Base-by-base conservation (phyloP, 64 coral and sea anemone species). In the Porites australiensis region DNA sequence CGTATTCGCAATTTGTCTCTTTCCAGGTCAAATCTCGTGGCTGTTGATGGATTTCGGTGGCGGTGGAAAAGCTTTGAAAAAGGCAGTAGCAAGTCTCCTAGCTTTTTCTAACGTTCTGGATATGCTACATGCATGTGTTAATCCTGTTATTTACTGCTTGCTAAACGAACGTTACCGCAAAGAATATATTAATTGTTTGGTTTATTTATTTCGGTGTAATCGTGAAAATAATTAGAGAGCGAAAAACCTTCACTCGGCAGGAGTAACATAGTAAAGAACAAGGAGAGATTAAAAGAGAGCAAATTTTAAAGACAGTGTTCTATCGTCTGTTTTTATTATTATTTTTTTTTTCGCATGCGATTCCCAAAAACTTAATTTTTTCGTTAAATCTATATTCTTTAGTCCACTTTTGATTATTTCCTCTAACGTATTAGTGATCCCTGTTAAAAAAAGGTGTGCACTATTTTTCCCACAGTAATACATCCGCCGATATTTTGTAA, bases 91-190 rank as follows among this genome's bases (percentile, higher is more conserved):
- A 8, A 60, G 70, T 27, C 82, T 96, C n/a, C 88, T 93, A 58
- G 52, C 68, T 8, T 92, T 93, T 77, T 96, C 94, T 5, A 63
- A 89, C 70, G 82, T 89, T 70, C 55, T 96, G n/a, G 91, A 93
- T 55, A 93, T 88, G 43, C 44, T 93, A 37, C 94, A 96, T 18
- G 90, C 94, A 51, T 96, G 94, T 47, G 85, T 96, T 44, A 96
- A 96, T 43, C 94, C 94, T 6, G 47, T 96, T 22, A 88, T 93
- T 4, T 96, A 96, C 72, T 90, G 90, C 22, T 72, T 92, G 46
- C 74, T 96, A 82, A 96, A 86, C 9, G 77, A 78, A 10, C 84
- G 77, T 46, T 96, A 82, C 82, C 85, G 94, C 15, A 86, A 48
- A 64, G 72, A 93, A 48, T 96, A 96, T 48, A 50, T 46, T 15